Conservation (phyloP, 2,113 vertebrate species). For the Thalassarche chlororhynchos region DNA sequence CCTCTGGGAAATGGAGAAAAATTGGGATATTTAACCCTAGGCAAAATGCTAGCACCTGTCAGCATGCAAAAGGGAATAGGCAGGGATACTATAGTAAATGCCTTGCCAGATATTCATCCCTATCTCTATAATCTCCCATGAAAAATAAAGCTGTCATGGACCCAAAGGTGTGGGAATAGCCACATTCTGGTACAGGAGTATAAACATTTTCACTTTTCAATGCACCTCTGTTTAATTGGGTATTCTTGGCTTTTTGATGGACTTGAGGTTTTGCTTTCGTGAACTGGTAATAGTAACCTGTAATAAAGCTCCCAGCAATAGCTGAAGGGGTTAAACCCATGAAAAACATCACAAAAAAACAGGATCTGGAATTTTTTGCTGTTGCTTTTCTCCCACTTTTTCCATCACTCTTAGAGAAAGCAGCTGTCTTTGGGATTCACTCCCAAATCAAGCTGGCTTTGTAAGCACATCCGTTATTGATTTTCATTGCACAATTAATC, state of each 20-base stretch:
- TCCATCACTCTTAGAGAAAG: neutral
- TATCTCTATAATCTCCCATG: neutral
- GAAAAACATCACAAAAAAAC: neutral
- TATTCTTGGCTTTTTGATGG: neutral
- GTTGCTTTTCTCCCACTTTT: neutral
- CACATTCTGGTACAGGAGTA: neutral
- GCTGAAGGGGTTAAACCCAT: neutral
- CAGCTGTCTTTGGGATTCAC: slow-evolving; percentile 46
- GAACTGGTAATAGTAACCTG: neutral
- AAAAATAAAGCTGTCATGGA: neutral
- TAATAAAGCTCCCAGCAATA: neutral
- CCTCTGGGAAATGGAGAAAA: neutral
- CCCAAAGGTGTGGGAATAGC: neutral
- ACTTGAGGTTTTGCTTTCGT: neutral
- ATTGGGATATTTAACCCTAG: neutral
- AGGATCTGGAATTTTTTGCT: neutral
- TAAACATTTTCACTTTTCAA: neutral
- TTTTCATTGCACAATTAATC: slow-evolving; percentile 58
- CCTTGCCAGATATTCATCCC: neutral
- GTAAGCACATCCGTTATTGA: slow-evolving; percentile 54
- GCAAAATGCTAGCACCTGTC: neutral
- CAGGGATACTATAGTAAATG: neutral
- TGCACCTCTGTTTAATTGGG: neutral
- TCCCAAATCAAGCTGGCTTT: slow-evolving; percentile 41
- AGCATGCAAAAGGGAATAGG: neutral